Base-by-base conservation (phyloP, 1,140 invertebrate species). In the Conopomorpha cramerella region DNA sequence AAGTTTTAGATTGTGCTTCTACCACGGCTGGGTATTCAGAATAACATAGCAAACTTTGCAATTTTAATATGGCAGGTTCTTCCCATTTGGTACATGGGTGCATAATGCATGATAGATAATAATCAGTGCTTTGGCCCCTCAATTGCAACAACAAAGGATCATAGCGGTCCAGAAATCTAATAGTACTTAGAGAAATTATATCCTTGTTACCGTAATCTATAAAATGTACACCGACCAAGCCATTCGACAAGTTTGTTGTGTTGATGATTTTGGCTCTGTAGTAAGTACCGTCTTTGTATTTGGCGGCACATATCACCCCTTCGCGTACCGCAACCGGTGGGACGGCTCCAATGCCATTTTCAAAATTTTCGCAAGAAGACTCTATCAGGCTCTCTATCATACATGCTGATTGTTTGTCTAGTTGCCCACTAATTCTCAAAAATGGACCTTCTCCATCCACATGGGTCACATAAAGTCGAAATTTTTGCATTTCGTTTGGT, bases 151-250 rank as follows among this genome's bases (percentile, higher is more conserved):
- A 74, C 17, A 76, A 53, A 13, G 78, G 70, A 26, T 72, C 68
- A 45, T 80, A 78, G 11, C 51, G 64, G 31, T 82, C 73, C 29
- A 86, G 48, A 14, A 81, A 60, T 43, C 84, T 55, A 7, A 87
- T 79, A 41, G 83, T 79, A 16, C 66, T 61, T 17, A 78, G 42
- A 2, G 77, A 59, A 17, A 86, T 63, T n/a, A 77, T 50, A 41
- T 84, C 82, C 32, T 68, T 70, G 39, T 87, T 87, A 36, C 88
- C 88, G 55, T 85, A 89, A 60, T 91, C 88, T 3, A 90, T 76
- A 36, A 89, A 87, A 25, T 84, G 80, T 2, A 89, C 82, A 40
- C 80, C 58, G 11, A 86, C 73, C 29, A 72, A 55, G 11, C 77
- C 72, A 32, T 77, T 76, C 2, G 60, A 40, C 10, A 79, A 35